phyloP scores from a whole-genome alignment of 2,113 vertebrate species.

The Oxyura jamaicensis region DNA sequence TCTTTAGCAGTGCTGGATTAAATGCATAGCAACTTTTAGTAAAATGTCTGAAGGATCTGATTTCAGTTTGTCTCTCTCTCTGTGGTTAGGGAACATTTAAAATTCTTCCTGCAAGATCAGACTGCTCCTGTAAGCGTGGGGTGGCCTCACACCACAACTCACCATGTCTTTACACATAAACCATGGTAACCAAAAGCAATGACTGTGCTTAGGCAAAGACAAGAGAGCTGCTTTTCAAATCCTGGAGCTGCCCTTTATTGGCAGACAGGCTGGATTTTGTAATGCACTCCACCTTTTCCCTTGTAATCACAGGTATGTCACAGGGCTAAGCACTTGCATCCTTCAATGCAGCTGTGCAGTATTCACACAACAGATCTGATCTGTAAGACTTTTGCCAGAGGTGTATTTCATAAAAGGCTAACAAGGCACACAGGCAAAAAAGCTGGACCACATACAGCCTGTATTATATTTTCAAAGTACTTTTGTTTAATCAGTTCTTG shows the following conservation, averaged over 20 bases:
- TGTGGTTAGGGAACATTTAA: background rate
- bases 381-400: background rate
- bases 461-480: background rate
- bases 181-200: background rate
- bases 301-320: background rate
- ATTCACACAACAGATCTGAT: background rate
- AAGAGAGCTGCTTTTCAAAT: background rate
- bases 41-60: accelerated
- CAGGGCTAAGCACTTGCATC: background rate
- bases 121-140: background rate
- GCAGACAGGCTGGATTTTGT: background rate
- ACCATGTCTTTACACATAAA: background rate
- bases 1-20: background rate
- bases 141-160: background rate
- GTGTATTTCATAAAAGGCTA: background rate
- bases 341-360: background rate
- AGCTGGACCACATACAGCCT: background rate
- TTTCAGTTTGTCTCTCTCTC: background rate
- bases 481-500: background rate
- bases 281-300: background rate
- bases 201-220: background rate
- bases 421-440: background rate
- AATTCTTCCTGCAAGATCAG: background rate
- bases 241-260: background rate
- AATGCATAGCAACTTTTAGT: background rate